Evolutionary conservation across 2,888 invertebrate species (phyloP), one percentile per base, ranked within the genome.

Genomic region (Charanyca ferruginea): DNA sequence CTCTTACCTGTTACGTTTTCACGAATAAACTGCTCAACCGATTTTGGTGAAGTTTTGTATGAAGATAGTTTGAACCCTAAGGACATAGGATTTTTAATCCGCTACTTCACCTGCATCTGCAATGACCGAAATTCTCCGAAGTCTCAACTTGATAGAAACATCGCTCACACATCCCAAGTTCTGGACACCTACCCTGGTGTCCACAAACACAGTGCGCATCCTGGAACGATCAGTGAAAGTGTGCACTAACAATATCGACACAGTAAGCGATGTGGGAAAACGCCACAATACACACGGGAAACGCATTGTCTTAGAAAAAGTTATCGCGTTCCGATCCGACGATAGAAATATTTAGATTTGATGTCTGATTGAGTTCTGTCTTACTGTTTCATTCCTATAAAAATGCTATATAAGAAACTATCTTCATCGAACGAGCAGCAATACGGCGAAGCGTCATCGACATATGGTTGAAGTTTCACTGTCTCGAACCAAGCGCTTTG

Each of bases 201-300:
- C 20, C 48, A 3, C 44, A 28, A 8, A 38, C 57, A 53, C 53
- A 41, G 61, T 54, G 52, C 44, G 49, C 47, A 77, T 69, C 79
- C 81, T 73, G 66, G 64, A 67, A 58, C 68, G 66, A 87, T 84
- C 85, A 89, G 89, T 83, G 89, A 90, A 89, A 90, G 90, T 89
- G 68, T 59, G 66, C 54, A 77, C 82, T 68, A 81, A 69, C 81
- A 77, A 66, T 70, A 79, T 73, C 79, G 67, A 72, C 79, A 59
- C 53, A 41, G 63, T 58, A 51, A 66, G 55, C 64, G 42, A 67
- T 69, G 77, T 79, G 80, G 62, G 77, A 74, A 72, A n/a, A 53
- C 57, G 8, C 18, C 22, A 18, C 47, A 41, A 44, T 23, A 32
- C 38, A 52, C 68, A 32, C 77, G 78, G 69, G 77, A 79, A 79